Evolutionary conservation across 1,140 invertebrate species (phyloP).

Genomic region (Phymorhynchus buccinoides): DNA sequence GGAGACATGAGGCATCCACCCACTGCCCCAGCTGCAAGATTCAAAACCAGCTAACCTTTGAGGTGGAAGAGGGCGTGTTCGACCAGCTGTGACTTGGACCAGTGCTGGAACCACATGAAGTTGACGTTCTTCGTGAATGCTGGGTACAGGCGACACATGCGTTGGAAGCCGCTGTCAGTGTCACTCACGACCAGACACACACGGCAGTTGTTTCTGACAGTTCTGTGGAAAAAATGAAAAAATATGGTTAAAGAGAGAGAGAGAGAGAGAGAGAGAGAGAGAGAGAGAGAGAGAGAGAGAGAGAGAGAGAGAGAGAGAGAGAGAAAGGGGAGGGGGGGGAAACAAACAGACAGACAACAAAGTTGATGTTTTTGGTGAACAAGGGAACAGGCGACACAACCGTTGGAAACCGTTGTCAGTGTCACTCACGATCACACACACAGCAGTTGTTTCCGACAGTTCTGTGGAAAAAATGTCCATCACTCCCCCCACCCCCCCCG

Average conservation of each 20-base stretch:
- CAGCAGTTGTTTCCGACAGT: constrained; percentile 72
- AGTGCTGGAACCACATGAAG: constrained; percentile 72
- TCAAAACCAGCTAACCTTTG: constrained; percentile 52
- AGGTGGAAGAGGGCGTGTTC: constrained; percentile 70
- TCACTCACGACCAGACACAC: constrained; percentile 67
- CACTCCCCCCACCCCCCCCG: too few species aligned
- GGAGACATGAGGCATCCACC: too few species aligned
- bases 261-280: neutral
- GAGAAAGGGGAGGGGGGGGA: neutral
- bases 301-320: neutral
- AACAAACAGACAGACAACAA: neutral
- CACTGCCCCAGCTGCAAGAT: neutral
- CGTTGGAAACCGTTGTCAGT: too few species aligned
- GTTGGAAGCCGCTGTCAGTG: constrained; percentile 67
- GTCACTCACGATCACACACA: constrained; percentile 52
- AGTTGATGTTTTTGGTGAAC: too few species aligned
- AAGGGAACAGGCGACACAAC: too few species aligned
- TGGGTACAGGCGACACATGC: constrained; percentile 67
- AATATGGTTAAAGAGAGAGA: neutral
- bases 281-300: neutral
- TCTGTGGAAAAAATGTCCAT: constrained; percentile 44
- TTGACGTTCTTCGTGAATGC: constrained; percentile 71
- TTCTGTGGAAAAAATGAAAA: constrained; percentile 51
- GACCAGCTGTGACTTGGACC: constrained; percentile 69
- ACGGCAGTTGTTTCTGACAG: constrained; percentile 71